Evolutionary conservation across 1,140 invertebrate species (phyloP).

Genomic region (Kradibia gibbosae): DNA sequence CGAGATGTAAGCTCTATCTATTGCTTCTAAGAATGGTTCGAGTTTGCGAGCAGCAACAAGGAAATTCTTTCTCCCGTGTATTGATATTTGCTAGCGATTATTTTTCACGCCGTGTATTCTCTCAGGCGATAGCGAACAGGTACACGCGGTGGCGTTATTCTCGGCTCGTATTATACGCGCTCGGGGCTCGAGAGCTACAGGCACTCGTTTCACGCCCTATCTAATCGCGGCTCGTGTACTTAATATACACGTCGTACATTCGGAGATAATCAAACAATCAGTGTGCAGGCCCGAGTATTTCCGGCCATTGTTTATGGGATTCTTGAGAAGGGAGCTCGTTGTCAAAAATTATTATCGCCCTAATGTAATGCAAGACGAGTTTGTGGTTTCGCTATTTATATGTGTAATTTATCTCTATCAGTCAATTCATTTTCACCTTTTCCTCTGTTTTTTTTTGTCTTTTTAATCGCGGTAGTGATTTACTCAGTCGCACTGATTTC

Average conservation of each 20-base stretch:
- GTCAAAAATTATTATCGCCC: neutral
- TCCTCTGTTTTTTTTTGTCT: neutral
- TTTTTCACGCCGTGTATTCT: slow-evolving; percentile 53
- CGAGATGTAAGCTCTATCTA: slow-evolving; percentile 43
- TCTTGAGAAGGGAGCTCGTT: neutral
- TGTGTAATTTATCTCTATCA: neutral
- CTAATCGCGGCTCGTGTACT: slow-evolving; percentile 37
- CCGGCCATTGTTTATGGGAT: slow-evolving; percentile 37
- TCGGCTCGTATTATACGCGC: neutral
- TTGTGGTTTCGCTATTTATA: neutral
- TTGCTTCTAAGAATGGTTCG: slow-evolving; percentile 60
- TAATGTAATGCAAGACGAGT: neutral
- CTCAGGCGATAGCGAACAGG: slow-evolving; percentile 37
- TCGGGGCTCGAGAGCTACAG: neutral
- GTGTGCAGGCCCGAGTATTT: slow-evolving; percentile 27
- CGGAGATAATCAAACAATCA: slow-evolving; percentile 48
- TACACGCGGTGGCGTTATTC: slow-evolving; percentile 44
- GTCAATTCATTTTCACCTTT: neutral
- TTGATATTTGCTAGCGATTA: slow-evolving; percentile 43
- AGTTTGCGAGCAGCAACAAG: slow-evolving; percentile 55
- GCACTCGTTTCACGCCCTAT: slow-evolving; percentile 42
- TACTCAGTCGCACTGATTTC: neutral
- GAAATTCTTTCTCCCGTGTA: slow-evolving; percentile 58
- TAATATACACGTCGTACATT: neutral
- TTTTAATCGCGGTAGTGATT: too few relatives aligned